Conservation (phyloP, 2,113 vertebrate genomes). For the Oplegnathus fasciatus region DNA sequence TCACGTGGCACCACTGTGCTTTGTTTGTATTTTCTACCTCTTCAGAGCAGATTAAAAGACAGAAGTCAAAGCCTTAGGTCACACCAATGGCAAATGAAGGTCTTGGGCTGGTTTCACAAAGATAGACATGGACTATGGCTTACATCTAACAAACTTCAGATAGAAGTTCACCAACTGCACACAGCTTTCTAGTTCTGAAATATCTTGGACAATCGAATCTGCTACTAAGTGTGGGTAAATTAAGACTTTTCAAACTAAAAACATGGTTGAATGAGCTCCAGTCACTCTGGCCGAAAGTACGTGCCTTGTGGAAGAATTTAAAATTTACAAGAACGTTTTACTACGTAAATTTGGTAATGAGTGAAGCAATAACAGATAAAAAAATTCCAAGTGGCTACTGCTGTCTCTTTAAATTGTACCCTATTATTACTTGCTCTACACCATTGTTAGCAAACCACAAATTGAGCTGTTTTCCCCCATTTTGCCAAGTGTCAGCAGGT, state of each 20-base stretch:
- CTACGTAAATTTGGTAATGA: conserved; percentile 12
- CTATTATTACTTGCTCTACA: conserved; percentile 2
- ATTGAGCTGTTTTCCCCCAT: conserved; percentile 1
- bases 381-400: neutral
- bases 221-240: neutral
- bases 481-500: conserved; percentile 7
- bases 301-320: conserved; percentile 12
- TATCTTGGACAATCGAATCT: neutral
- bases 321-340: conserved; percentile 28
- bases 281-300: neutral
- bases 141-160: neutral
- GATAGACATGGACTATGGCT: neutral
- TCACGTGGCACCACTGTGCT: neutral
- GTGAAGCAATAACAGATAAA: conserved; percentile 4
- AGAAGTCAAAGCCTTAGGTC: neutral
- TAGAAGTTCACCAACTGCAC: neutral
- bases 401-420: conserved; percentile 8
- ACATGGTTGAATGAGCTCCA: neutral
- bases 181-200: neutral
- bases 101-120: neutral
- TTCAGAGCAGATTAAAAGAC: conserved; percentile 15
- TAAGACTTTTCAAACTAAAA: neutral
- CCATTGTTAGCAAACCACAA: conserved; percentile 17
- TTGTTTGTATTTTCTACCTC: conserved; percentile 16
- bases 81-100: neutral